Evolutionary conservation across 2,888 invertebrate species (phyloP), one percentile per base, ranked within the genome.

Genomic region (Drosophila cyrtoloma): DNA sequence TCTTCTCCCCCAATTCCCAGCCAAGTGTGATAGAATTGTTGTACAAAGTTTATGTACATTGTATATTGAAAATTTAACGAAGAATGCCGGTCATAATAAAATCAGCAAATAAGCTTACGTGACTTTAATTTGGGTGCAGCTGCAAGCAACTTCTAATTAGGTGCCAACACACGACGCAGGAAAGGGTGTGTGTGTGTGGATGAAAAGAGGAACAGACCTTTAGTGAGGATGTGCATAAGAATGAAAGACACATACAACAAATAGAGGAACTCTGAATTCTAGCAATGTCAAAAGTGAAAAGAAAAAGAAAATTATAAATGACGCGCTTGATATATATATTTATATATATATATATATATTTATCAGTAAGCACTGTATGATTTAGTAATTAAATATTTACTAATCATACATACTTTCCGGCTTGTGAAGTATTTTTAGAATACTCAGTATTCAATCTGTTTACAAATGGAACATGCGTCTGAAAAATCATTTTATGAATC

Each of bases 51-150:
- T 71, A 70, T 68, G 64, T 60, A 71, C 67, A 61, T 79, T 82
- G 68, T 72, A 75, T 52, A 69, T 67, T 73, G 65, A 64, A 84
- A 58, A 77, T 66, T 70, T 60, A 58, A 66, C 62, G 60, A 80
- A 72, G 72, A 76, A 82, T 75, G 71, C 72, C 35, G 39, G 19
- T 52, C 67, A 74, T 88, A 86, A 86, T 86, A 78, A 80, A 86
- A 86, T 86, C 82, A 78, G 80, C 86, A 86, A 88, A 86, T 88
- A 86, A 78, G 84, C 73, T 82, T 82, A 84, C 88, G 86, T 86
- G 86, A 86, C 86, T 86, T 84, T 72, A 86, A 79, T 82, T 78
- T 79, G 71, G 79, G 82, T 88, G 86, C 88, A 84, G 86, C 84
- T 81, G 88, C 74, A 77, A 70, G 69, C 60, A 75, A 80, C 77